phyloP scores from a whole-genome alignment of 2,797 vertebrate genomes.

The Peromyscus attwateri region DNA sequence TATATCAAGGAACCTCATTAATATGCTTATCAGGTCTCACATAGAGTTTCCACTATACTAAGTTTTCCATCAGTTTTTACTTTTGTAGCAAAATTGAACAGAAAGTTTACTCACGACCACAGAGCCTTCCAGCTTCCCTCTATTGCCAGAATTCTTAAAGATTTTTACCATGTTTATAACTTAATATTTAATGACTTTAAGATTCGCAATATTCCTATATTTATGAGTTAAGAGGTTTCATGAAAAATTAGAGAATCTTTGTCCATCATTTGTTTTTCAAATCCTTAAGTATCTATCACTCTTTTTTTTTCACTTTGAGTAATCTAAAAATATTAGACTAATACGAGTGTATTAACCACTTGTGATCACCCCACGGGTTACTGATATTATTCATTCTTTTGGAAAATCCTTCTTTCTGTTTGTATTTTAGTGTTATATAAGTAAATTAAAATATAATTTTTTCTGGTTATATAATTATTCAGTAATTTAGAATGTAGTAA shows the following conservation, averaged over 20 bases:
- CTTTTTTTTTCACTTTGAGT: background rate
- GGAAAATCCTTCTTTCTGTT: background rate
- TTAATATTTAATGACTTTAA: background rate
- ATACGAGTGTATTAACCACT: background rate
- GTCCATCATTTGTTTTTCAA: background rate
- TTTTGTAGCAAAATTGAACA: background rate
- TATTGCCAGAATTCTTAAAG: background rate
- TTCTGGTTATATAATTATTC: background rate
- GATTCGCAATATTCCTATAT: background rate
- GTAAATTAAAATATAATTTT: slow-evolving; percentile 35
- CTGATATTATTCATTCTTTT: background rate
- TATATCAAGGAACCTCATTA: background rate
- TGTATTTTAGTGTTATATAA: background rate
- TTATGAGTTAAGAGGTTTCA: background rate
- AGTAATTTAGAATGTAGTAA: background rate
- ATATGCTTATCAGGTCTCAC: background rate
- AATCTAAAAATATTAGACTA: background rate
- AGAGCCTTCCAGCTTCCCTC: background rate
- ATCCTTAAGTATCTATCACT: background rate
- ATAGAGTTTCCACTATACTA: background rate
- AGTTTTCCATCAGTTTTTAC: background rate
- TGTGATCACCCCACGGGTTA: background rate
- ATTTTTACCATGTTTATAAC: background rate
- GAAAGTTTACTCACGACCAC: background rate
- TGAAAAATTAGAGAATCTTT: background rate